Percentiles rank a stretch among this genome's conserved stretches.
Evolutionary conservation across 1,140 invertebrate species (phyloP).

Genomic region (Megalonaias nervosa): DNA sequence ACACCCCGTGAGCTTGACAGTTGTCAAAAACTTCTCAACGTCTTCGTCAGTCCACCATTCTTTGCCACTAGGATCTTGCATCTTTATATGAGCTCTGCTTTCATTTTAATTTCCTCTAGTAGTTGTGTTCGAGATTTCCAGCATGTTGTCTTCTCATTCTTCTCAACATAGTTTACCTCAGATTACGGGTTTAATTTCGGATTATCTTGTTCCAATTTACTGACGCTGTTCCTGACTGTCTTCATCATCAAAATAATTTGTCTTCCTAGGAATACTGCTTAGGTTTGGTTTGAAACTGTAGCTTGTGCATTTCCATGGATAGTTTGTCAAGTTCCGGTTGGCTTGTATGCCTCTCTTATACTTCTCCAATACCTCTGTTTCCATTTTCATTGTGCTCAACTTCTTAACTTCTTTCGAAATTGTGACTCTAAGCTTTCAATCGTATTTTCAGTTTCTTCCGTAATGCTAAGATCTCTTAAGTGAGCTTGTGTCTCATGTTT

Average conservation of each 20-base stretch:
- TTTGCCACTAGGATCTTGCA: not conserved
- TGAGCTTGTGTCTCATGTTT: conserved; percentile 38
- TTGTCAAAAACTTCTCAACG: too few species aligned
- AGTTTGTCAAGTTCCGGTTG: conserved; percentile 42
- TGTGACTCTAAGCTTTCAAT: conserved; percentile 24
- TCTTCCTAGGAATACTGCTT: conserved; percentile 24
- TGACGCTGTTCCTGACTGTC: conserved; percentile 1
- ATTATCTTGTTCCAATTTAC: conserved; percentile 17
- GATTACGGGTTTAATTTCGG: conserved; percentile 31
- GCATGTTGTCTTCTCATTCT: conserved; percentile 11
- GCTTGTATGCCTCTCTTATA: conserved; percentile 35
- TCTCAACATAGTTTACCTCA: conserved; percentile 29
- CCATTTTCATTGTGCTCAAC: conserved; percentile 15
- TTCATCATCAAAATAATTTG: conserved; percentile 14
- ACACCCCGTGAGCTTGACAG: too few species aligned
- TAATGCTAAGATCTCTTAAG: conserved; percentile 29
- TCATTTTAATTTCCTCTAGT: conserved; percentile 8
- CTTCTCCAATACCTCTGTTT: conserved; percentile 22
- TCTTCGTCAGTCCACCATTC: too few species aligned
- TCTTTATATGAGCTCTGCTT: conserved; percentile 10
- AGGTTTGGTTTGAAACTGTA: conserved; percentile 10
- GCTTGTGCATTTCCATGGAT: conserved; percentile 14
- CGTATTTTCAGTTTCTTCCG: conserved; percentile 21
- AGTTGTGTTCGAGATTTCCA: conserved; percentile 19
- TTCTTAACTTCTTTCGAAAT: conserved; percentile 31